A percentile compares a stretch with the other conserved stretches of the same genome.
Evolutionary conservation across 1,140 invertebrate species (phyloP).

Genomic region (Chionoecetes opilio): DNA sequence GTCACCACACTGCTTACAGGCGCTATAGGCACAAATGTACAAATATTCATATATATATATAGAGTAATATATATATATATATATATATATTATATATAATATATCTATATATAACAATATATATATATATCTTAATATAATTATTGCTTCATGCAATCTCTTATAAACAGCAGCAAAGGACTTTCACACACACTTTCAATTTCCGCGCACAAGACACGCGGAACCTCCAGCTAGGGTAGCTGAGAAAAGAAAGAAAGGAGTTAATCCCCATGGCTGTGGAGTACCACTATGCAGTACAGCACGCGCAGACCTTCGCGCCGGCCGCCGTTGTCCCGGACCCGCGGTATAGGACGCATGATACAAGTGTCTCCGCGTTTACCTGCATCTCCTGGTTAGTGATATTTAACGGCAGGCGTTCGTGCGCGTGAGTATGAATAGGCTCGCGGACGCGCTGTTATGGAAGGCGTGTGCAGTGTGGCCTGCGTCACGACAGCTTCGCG

Average conservation of each 20-base stretch:
- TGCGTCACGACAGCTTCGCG: background rate
- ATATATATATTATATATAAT: no score
- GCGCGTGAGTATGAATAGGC: background rate
- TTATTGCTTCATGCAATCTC: no score
- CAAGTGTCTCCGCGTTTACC: background rate
- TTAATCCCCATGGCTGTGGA: background rate
- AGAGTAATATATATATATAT: no score
- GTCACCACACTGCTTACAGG: no score
- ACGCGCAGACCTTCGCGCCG: background rate
- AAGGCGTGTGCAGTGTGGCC: no score
- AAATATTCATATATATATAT: no score
- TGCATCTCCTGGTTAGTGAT: background rate
- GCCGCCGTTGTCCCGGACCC: background rate
- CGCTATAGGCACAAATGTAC: no score
- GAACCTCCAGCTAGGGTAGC: background rate
- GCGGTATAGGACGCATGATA: conserved; percentile 2
- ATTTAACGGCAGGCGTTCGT: background rate
- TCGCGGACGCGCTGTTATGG: background rate
- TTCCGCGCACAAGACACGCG: background rate
- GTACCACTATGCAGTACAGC: background rate
- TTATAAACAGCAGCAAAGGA: background rate
- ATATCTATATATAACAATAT: no score
- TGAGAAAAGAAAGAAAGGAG: no score
- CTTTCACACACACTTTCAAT: background rate
- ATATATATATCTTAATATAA: no score